These are phyloP conservation scores for Pocillopora grandis DNA, from an alignment of 92 coral and sea anemone species.

Conservation along the genomic window DNA sequence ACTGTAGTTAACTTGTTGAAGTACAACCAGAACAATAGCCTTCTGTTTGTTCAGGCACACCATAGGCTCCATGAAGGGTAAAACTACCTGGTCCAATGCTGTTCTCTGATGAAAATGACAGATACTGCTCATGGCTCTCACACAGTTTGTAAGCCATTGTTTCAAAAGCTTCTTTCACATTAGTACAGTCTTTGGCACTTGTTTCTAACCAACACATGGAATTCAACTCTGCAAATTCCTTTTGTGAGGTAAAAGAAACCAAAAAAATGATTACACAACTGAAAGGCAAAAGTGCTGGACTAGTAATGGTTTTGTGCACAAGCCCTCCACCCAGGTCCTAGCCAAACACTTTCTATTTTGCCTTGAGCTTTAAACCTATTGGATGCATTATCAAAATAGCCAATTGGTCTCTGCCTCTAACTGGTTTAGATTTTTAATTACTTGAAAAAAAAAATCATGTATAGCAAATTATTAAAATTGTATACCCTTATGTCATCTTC, in stretches of 20 bases:
- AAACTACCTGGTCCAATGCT: constrained; percentile 87
- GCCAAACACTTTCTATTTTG: too few species aligned
- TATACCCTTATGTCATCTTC: constrained; percentile 72
- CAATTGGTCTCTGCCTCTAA: too few species aligned
- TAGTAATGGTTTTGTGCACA: too few species aligned
- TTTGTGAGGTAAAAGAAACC: neutral
- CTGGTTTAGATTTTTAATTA: too few species aligned
- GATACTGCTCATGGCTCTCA: constrained; percentile 71
- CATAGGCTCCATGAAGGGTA: constrained; percentile 88
- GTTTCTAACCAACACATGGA: constrained; percentile 85
- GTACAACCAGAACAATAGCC: constrained; percentile 50
- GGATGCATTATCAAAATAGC: too few species aligned
- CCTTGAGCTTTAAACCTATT: too few species aligned
- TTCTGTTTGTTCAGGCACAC: constrained; percentile 45
- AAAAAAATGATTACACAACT: neutral
- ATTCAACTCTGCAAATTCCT: constrained; percentile 78
- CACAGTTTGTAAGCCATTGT: constrained; percentile 70
- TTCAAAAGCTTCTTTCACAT: constrained; percentile 82
- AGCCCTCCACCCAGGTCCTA: too few species aligned
- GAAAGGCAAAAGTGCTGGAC: neutral
- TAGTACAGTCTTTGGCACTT: constrained; percentile 89
- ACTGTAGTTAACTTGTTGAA: neutral
- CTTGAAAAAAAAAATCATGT: too few species aligned
- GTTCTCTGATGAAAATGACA: constrained; percentile 63
- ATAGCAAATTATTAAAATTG: neutral